These are phyloP conservation scores for Todus mexicanus DNA, from an alignment of 2,797 vertebrate genomes.

Conservation along the genomic window DNA sequence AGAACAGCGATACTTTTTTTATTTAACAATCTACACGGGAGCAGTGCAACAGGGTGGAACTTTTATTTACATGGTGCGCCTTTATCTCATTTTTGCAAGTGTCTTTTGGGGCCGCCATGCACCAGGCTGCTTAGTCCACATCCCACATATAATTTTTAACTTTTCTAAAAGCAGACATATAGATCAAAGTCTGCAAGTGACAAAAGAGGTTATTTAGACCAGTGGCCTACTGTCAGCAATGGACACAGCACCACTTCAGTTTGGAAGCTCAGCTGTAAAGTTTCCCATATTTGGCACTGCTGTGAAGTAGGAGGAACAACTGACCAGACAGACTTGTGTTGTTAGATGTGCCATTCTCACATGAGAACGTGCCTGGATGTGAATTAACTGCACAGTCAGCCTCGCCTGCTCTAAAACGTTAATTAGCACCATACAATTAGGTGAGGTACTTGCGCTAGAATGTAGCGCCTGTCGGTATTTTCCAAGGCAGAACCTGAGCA, in stretches of 20 bases:
- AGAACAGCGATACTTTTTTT: not conserved
- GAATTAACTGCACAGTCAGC: not conserved
- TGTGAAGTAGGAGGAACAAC: not conserved
- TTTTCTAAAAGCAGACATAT: not conserved
- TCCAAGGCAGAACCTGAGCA: not conserved
- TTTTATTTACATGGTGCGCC: not conserved
- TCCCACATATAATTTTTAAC: not conserved
- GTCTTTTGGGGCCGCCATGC: not conserved
- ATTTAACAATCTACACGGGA: not conserved
- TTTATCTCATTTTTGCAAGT: not conserved
- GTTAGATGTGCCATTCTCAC: not conserved
- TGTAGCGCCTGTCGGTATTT: not conserved
- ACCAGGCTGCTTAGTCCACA: not conserved
- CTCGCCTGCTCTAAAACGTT: not conserved
- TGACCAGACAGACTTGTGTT: not conserved
- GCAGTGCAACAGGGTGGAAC: not conserved
- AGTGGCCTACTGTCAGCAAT: not conserved
- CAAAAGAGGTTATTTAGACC: not conserved
- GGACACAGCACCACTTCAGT: not conserved
- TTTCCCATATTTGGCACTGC: not conserved
- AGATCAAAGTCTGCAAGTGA: not conserved
- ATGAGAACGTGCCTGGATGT: not conserved
- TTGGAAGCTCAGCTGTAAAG: not conserved
- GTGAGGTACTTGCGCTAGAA: not conserved
- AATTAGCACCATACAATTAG: not conserved